Evolutionary conservation across 2,888 invertebrate genomes (phyloP), one percentile per base, ranked within the genome.

Genomic region (Phyto melanocephala): DNA sequence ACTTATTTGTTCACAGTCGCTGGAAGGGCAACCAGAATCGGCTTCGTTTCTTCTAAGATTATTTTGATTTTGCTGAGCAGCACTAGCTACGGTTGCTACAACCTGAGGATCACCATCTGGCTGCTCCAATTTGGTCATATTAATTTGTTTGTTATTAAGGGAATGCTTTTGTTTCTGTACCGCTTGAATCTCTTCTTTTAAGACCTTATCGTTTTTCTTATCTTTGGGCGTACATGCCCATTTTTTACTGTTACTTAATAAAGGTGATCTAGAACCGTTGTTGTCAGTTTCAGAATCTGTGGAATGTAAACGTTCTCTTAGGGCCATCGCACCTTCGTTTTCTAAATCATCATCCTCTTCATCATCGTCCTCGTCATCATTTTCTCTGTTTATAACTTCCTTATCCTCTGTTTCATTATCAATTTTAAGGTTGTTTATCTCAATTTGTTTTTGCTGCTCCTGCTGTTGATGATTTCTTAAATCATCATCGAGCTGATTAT

Each of bases 281-380:
- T 95, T 94, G 87, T 94, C 94, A 8, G 94, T 94, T 88, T 95
- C 95, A 1, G 92, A 93, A 85, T 93, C 93, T 24, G 94, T 94
- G 89, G 89, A 89, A 81, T 88, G 89, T 65, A 87, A 85, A 20
- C 87, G 87, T 15, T 87, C 86, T 72, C 88, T 85, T 84, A 71
- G 85, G 85, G 54, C 84, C 45, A 76, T 24, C n/a, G 70, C 79
- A 13, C 76, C 77, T 42, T 67, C 70, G 11, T 74, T 76, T 20
- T 83, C 80, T 37, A 78, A 33, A 8, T 81, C 83, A 22, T 84
- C 84, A 11, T 84, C 83, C 7, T 71, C 40, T 7, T 37, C 68
- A 8, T 79, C 68, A 1, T 65, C 72, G 2, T 76, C 67, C 0
- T 47, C 65, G 13, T 74, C 47, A 8, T 63, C 67, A 10, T 28